A percentile compares a stretch with the other conserved stretches of the same genome.
phyloP scores from a whole-genome alignment of 1,140 invertebrate species.

The Lepidostoma basale region DNA sequence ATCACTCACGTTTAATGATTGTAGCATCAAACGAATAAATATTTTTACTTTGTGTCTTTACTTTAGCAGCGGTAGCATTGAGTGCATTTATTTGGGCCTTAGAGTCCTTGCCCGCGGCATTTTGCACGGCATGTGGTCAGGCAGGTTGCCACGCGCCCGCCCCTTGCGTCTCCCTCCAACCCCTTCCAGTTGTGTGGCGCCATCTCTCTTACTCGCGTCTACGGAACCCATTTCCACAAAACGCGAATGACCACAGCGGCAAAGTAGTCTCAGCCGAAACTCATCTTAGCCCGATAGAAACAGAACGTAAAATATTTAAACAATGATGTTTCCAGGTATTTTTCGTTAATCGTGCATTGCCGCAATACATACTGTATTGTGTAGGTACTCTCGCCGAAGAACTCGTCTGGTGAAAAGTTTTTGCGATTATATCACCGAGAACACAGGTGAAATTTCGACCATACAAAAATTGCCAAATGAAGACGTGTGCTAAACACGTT shows the following conservation, averaged over 20 bases:
- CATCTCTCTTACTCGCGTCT: slow-evolving; percentile 1
- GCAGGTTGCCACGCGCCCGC: slow-evolving; percentile 20
- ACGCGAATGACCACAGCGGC: too few relatives aligned
- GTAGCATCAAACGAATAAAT: too few relatives aligned
- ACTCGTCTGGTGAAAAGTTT: neutral
- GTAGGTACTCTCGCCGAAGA: neutral
- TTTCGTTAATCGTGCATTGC: too few relatives aligned
- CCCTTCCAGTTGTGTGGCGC: neutral
- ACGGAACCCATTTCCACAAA: too few relatives aligned
- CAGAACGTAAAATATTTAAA: too few relatives aligned
- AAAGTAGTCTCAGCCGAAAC: too few relatives aligned
- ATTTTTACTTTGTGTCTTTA: too few relatives aligned
- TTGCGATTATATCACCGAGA: slow-evolving; percentile 3
- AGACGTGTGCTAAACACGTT: neutral
- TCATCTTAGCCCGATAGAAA: too few relatives aligned
- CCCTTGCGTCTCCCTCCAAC: neutral
- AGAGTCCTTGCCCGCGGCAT: slow-evolving; percentile 23
- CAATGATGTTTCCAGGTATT: too few relatives aligned
- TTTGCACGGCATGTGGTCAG: slow-evolving; percentile 23
- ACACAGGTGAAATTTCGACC: slow-evolving; percentile 17
- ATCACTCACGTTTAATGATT: too few relatives aligned
- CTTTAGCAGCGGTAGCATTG: neutral
- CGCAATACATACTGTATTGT: too few relatives aligned
- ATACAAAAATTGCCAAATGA: neutral
- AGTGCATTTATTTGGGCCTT: slow-evolving; percentile 9